phyloP scores from a whole-genome alignment of 2,888 invertebrate species.

The Callinectes sapidus region DNA sequence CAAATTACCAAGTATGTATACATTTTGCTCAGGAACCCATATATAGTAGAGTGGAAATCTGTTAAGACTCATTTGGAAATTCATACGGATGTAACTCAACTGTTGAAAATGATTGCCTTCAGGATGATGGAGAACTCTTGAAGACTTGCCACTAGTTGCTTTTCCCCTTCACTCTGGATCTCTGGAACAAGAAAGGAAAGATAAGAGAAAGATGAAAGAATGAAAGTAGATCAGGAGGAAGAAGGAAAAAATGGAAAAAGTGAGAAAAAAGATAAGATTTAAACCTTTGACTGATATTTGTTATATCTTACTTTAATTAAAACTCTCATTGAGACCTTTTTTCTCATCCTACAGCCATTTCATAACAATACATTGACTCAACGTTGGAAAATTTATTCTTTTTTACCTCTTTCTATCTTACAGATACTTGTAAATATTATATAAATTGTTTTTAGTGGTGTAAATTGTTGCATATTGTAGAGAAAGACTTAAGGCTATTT shows the following conservation, averaged over 20 bases:
- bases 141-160: slow-evolving; percentile 17
- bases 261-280: neutral
- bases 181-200: neutral
- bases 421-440: no score
- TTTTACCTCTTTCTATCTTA: no score
- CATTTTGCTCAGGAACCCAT: no score
- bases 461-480: no score
- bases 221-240: neutral
- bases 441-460: no score
- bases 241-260: neutral
- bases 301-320: neutral
- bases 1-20: no score
- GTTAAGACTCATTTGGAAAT: neutral
- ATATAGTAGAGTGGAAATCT: no score
- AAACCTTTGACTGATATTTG: neutral
- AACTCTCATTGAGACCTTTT: no score
- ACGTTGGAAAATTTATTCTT: no score
- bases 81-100: neutral
- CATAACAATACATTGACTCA: no score
- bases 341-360: no score
- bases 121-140: slow-evolving; percentile 24
- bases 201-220: neutral
- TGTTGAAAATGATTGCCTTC: slow-evolving; percentile 20
- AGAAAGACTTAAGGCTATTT: neutral
- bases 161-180: neutral